Conservation (phyloP, 2,113 vertebrate genomes). For the Xenopus laevis region DNA sequence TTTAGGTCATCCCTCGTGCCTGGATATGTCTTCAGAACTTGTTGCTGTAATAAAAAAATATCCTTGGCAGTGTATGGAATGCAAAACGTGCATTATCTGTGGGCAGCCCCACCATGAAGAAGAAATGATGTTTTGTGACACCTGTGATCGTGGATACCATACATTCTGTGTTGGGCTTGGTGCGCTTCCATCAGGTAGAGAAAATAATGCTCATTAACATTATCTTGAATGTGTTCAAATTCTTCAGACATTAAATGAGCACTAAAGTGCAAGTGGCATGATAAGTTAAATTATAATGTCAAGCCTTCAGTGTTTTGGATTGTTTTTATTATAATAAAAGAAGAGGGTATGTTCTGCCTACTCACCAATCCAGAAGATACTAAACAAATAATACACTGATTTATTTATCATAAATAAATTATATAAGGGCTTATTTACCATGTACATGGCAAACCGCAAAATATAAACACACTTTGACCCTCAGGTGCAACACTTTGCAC, state of each 20-base stretch:
- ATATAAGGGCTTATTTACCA: no score
- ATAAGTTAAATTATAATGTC: no score
- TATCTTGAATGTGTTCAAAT: neutral
- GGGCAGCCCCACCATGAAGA: conserved; percentile 97
- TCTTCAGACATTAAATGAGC: neutral
- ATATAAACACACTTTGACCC: no score
- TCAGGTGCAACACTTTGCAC: no score
- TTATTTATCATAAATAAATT: no score
- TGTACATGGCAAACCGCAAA: no score
- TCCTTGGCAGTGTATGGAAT: conserved; percentile 98
- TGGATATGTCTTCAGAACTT: conserved; percentile 89
- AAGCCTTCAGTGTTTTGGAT: no score
- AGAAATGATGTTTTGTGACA: conserved; percentile 99
- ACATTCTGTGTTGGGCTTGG: conserved; percentile 96
- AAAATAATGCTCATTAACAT: conserved; percentile 1
- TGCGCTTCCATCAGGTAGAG: conserved; percentile 86
- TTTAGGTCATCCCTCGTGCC: conserved; percentile 93
- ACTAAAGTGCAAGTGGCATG: neutral
- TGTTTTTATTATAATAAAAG: no score
- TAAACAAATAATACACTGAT: no score
- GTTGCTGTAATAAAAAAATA: conserved; percentile 92
- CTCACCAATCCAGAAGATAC: no score
- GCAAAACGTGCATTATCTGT: conserved; percentile 93
- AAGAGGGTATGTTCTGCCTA: no score
- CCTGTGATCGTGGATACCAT: conserved; percentile 95